These are phyloP conservation scores for Hystrix brachyura DNA, from an alignment of 2,113 vertebrate species.

Conservation along the genomic window DNA sequence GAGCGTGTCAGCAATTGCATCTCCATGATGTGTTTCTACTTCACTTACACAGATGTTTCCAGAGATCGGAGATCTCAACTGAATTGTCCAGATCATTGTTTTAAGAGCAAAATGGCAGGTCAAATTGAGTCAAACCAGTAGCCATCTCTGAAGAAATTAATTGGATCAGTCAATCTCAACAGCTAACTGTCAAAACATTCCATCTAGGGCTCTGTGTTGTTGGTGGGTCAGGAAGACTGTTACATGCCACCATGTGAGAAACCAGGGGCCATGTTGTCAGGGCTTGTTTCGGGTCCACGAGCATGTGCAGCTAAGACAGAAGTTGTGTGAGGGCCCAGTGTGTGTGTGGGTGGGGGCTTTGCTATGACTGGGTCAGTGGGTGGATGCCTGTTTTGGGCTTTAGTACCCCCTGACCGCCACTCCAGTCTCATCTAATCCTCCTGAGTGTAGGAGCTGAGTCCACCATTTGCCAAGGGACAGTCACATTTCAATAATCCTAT, in stretches of 20 bases:
- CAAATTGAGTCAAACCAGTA: constrained; percentile 61
- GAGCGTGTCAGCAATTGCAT: constrained; percentile 44
- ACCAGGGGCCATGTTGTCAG: neutral
- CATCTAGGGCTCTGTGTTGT: neutral
- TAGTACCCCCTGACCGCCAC: neutral
- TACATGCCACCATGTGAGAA: neutral
- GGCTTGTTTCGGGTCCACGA: neutral
- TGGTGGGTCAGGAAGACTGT: constrained; percentile 27
- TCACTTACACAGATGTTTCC: constrained; percentile 32
- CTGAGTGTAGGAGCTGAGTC: constrained; percentile 14
- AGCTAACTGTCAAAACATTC: constrained; percentile 72
- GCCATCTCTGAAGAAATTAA: constrained; percentile 67
- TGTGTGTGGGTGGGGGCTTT: neutral
- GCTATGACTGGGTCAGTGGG: neutral
- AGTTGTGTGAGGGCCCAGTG: neutral
- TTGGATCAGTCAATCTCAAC: constrained; percentile 68
- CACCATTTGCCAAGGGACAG: constrained; percentile 46
- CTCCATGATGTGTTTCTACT: neutral
- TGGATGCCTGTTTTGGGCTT: neutral
- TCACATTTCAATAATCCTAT: constrained; percentile 49
- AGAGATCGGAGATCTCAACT: neutral
- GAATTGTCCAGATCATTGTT: constrained; percentile 65
- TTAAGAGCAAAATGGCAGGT: constrained; percentile 64
- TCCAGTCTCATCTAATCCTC: neutral
- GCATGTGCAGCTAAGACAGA: neutral